These are phyloP conservation scores for Alosa sapidissima DNA, from an alignment of 2,797 vertebrate species.

Conservation along the genomic window DNA sequence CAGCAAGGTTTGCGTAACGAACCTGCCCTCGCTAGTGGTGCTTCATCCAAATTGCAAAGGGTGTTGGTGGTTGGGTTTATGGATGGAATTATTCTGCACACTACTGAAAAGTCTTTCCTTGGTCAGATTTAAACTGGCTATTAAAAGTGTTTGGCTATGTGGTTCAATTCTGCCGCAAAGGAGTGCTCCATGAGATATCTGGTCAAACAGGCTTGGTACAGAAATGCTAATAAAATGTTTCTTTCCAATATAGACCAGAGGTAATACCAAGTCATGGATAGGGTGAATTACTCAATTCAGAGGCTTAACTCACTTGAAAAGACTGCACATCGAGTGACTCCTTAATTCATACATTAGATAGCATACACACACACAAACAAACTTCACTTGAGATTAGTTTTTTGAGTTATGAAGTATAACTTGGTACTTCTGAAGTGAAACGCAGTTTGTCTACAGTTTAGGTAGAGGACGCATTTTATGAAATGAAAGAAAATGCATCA, in stretches of 20 bases:
- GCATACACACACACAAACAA: too few relatives aligned
- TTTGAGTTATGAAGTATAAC: background rate
- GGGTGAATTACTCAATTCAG: background rate
- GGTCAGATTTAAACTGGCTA: background rate
- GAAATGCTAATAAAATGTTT: background rate
- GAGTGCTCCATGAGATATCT: slow-evolving; percentile 3
- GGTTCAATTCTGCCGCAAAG: background rate
- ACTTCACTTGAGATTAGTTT: background rate
- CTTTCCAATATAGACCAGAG: background rate
- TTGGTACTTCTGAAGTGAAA: background rate
- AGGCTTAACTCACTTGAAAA: too few relatives aligned
- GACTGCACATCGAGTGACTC: too few relatives aligned
- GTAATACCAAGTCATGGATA: background rate
- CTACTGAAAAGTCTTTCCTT: background rate
- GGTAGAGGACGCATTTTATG: background rate
- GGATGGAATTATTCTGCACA: background rate
- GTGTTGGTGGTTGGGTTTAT: background rate
- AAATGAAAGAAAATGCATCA: background rate
- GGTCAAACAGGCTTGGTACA: background rate
- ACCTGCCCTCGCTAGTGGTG: background rate
- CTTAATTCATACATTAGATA: too few relatives aligned
- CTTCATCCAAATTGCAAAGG: background rate
- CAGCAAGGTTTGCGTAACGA: background rate
- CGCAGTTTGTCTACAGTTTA: background rate
- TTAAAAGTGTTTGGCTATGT: background rate